Evolutionary conservation across 2,797 vertebrate species (phyloP).

Genomic region (Cephalopachus bancanus): DNA sequence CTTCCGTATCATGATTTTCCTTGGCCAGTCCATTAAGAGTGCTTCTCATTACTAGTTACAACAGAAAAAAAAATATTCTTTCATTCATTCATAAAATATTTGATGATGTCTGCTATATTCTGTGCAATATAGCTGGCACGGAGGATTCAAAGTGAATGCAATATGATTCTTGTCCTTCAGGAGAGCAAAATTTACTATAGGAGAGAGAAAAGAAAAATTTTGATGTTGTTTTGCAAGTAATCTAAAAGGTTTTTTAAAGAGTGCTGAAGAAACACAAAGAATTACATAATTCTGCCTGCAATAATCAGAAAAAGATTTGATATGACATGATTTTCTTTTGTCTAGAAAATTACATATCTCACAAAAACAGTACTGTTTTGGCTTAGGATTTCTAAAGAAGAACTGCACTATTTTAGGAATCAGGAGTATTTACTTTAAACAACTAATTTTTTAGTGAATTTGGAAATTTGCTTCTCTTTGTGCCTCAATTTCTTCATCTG

Average conservation of each 20-base stretch:
- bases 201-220: neutral
- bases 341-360: neutral
- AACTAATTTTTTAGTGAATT: constrained; percentile 45
- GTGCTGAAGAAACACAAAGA: neutral
- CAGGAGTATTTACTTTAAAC: constrained; percentile 16
- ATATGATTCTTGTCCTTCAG: neutral
- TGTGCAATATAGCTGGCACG: neutral
- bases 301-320: constrained; percentile 9
- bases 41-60: neutral
- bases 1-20: neutral
- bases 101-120: neutral
- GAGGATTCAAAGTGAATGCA: constrained; percentile 12
- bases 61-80: neutral
- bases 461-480: neutral
- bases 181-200: neutral
- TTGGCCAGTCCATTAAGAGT: neutral
- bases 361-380: constrained; percentile 4
- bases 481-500: neutral
- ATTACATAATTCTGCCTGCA: constrained; percentile 2
- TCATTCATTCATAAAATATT: constrained; percentile 18
- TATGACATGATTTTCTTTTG: neutral
- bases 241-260: neutral
- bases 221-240: constrained; percentile 10
- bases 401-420: neutral
- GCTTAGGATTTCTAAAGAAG: neutral